Conservation (phyloP, 2,888 invertebrate species). For the Leucoma salicis region DNA sequence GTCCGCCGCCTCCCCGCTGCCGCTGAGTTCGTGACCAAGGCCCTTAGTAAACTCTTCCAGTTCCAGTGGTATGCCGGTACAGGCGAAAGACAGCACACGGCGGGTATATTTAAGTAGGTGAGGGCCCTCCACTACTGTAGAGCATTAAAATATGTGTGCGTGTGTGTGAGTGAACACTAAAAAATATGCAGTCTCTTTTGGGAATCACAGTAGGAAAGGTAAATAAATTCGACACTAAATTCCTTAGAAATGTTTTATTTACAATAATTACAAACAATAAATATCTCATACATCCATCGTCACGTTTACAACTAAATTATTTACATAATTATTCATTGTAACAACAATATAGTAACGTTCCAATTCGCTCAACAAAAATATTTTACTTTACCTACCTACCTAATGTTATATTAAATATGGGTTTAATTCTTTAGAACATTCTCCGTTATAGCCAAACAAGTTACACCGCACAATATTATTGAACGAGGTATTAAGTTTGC, state of each 20-base stretch:
- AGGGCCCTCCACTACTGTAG: no score
- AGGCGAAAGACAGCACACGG: no score
- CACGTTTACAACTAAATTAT: constrained; percentile 13
- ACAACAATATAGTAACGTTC: constrained; percentile 1
- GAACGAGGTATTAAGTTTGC: neutral
- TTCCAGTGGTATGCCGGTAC: no score
- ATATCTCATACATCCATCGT: constrained; percentile 17
- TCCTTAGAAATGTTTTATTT: constrained; percentile 39
- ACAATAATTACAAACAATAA: constrained; percentile 39
- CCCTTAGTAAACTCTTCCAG: no score
- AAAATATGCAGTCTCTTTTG: no score
- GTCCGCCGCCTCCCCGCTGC: no score
- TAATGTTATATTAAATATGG: neutral
- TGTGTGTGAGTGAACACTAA: no score
- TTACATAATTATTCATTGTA: neutral
- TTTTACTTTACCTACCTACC: neutral
- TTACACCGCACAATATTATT: neutral
- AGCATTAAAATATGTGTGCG: no score
- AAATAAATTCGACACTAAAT: constrained; percentile 7
- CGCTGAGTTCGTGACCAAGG: no score
- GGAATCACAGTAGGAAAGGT: no score
- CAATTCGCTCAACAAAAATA: neutral
- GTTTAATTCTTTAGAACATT: neutral
- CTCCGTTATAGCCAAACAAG: neutral
- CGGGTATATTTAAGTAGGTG: no score